A percentile compares a stretch with the other conserved stretches of the same genome.
These are phyloP conservation scores for Lepeophtheirus salmonis DNA, from an alignment of 1,140 invertebrate species.

Conservation along the genomic window DNA sequence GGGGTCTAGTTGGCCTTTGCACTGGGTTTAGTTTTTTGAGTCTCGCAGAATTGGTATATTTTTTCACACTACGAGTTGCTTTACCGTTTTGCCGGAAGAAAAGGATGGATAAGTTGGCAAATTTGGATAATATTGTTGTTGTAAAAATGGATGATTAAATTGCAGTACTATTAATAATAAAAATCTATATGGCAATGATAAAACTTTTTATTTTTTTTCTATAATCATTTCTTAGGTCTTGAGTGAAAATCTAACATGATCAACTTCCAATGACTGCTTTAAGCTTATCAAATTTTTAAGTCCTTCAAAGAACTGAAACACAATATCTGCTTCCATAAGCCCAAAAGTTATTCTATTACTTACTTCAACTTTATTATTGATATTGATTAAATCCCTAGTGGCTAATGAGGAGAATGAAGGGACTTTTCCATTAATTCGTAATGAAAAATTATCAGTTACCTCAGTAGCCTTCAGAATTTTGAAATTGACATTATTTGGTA, in stretches of 20 bases:
- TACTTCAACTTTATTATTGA: background rate
- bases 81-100: conserved; percentile 13
- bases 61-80: conserved; percentile 32
- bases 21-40: conserved; percentile 27
- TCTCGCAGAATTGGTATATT: conserved; percentile 41
- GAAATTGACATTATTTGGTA: background rate
- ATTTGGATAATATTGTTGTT: background rate
- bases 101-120: conserved; percentile 1
- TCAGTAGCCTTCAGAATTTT: background rate
- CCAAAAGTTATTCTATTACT: background rate
- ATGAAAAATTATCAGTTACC: background rate
- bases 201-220: too few species aligned
- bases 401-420: background rate
- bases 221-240: conserved; percentile 1
- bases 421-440: background rate
- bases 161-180: too few species aligned
- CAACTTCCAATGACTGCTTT: background rate
- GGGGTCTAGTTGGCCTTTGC: conserved; percentile 10
- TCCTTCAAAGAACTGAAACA: background rate
- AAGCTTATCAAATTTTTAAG: background rate
- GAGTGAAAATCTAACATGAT: background rate
- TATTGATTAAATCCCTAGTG: background rate
- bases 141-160: conserved; percentile 10
- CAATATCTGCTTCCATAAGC: background rate
- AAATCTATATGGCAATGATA: too few species aligned